phyloP scores from a whole-genome alignment of 2,113 vertebrate genomes.

The Megatriorchis doriae region DNA sequence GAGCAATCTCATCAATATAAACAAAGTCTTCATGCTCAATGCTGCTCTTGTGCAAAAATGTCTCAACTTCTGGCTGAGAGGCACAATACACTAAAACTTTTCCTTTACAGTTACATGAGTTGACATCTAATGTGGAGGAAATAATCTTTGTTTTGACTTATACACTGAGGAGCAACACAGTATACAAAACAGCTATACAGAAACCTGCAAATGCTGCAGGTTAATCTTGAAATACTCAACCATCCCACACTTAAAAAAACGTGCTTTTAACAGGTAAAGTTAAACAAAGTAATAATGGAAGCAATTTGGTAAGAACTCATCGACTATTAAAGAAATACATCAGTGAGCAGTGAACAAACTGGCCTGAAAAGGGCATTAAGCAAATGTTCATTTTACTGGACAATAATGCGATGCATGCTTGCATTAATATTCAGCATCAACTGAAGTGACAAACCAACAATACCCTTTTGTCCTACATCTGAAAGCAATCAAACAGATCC shows the following conservation, averaged over 20 bases:
- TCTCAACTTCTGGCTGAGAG: not conserved
- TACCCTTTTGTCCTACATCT: not conserved
- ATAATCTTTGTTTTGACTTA: not conserved
- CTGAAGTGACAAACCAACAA: not conserved
- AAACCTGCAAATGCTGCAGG: not conserved
- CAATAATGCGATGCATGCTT: not conserved
- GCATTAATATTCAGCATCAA: not conserved
- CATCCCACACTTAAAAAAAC: not conserved
- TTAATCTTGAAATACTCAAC: not conserved
- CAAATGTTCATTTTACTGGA: not conserved
- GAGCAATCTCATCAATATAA: not conserved
- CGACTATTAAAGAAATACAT: not conserved
- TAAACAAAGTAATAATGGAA: not conserved
- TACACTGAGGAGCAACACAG: not conserved
- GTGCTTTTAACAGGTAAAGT: not conserved
- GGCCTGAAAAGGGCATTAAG: not conserved
- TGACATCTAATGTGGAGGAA: not conserved
- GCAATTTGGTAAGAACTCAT: not conserved
- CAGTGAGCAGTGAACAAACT: not conserved
- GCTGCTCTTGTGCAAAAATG: not conserved
- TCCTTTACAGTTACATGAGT: not conserved
- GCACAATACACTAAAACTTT: not conserved
- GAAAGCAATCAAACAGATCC: conserved; percentile 31
- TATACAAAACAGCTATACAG: not conserved
- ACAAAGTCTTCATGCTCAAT: not conserved